Evolutionary conservation across 2,797 vertebrate species (phyloP), one percentile per base, ranked within the genome.

Genomic region (Synaphobranchus kaupii): DNA sequence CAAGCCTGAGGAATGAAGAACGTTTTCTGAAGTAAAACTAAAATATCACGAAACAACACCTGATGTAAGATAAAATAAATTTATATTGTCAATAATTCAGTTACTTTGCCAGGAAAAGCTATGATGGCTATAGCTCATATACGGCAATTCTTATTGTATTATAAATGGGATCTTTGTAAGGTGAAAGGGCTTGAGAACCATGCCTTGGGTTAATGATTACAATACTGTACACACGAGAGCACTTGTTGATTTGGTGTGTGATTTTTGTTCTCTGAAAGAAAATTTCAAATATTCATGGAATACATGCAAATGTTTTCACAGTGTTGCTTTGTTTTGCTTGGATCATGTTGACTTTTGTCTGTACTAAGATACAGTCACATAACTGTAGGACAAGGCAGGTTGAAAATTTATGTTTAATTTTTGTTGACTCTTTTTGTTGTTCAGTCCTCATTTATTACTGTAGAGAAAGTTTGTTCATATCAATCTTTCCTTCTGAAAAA

Each of bases 171-270:
- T 76, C 13, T 39, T 76, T 76, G 34, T 76, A 39, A 17, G 12
- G 71, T 76, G 71, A 76, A 39, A 34, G 34, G 28, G 34, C 8
- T 80, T 44, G 58, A 12, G 73, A 85, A 76, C 44, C 10, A 20
- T 71, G 17, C 48, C 78, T 52, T 48, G 6, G 8, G 85, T 92
- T 91, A 91, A 91, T 91, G 88, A 93, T 91, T 94, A 86, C 88
- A 89, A 25, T n/a, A 87, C 89, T 83, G 47, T 81, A 90, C 84
- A 90, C 86, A 34, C 58, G 22, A 44, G n/a, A 84, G 76, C 94
- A 89, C 94, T 94, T 94, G 91, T 90, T 86, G 73, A 93, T 34
- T 31, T 91, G 88, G 93, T 93, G 89, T 93, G 90, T 94, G 34
- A 94, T 95, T 95, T 92, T 94, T 92, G 52, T 0, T 76, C 20